phyloP scores from a whole-genome alignment of 2,797 vertebrate species.

The Liparis tanakae region DNA sequence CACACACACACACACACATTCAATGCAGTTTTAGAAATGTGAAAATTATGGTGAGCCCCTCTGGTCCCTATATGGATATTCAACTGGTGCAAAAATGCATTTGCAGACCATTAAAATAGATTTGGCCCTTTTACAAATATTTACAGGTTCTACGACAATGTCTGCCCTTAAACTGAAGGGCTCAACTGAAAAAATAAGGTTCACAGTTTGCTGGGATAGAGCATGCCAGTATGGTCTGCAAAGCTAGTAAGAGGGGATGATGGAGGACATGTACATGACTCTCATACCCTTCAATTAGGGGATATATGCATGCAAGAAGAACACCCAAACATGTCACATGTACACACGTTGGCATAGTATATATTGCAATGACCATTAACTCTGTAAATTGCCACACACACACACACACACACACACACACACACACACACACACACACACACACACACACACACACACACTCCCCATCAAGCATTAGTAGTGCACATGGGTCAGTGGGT shows the following conservation, averaged over 20 bases:
- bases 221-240: constrained; percentile 5
- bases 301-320: constrained; percentile 24
- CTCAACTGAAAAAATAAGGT: constrained; percentile 6
- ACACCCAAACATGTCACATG: constrained; percentile 11
- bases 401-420: neutral
- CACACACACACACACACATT: neutral
- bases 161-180: neutral
- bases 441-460: neutral
- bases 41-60: neutral
- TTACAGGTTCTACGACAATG: neutral
- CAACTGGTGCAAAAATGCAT: neutral
- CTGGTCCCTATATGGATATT: constrained; percentile 3
- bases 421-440: neutral
- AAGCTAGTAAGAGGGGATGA: constrained; percentile 1
- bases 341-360: neutral
- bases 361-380: neutral
- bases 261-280: constrained; percentile 11
- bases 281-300: constrained; percentile 25
- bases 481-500: no score
- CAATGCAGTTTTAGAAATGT: no score
- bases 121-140: constrained; percentile 12
- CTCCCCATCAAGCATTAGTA: neutral
- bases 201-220: constrained; percentile 1
- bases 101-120: neutral
- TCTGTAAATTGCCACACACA: constrained; percentile 8